phyloP scores from a whole-genome alignment of 2,113 vertebrate species.

The Artemisiospiza belli region DNA sequence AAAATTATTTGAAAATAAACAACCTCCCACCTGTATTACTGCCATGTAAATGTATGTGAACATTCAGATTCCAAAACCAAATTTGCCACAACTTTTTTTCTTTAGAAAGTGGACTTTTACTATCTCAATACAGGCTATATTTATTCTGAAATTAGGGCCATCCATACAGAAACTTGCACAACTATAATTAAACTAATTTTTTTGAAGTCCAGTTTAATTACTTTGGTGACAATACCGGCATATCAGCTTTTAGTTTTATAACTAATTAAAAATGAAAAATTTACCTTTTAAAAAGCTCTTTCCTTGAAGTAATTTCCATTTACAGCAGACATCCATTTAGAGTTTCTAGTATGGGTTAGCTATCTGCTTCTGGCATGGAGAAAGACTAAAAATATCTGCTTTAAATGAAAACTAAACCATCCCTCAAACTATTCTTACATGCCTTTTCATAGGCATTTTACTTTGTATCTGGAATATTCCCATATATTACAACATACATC shows the following conservation, averaged over 20 bases:
- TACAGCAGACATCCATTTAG: background rate
- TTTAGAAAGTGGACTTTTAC: background rate
- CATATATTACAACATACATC: background rate
- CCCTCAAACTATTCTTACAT: background rate
- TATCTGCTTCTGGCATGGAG: background rate
- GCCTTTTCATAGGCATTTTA: background rate
- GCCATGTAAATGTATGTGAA: background rate
- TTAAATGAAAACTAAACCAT: background rate
- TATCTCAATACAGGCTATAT: background rate
- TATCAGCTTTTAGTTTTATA: conserved; percentile 26
- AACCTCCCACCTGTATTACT: background rate
- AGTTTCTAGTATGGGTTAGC: background rate
- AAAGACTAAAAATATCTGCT: background rate
- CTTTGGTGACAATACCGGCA: background rate
- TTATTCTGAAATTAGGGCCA: background rate
- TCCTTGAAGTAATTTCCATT: background rate
- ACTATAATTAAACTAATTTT: conserved; percentile 21
- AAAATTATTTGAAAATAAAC: background rate
- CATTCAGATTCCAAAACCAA: background rate
- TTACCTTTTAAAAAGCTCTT: background rate
- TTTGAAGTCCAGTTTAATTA: conserved; percentile 46
- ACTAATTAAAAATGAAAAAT: conserved; percentile 33
- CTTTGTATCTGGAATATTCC: background rate
- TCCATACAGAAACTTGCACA: background rate
- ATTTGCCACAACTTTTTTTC: background rate